Percentiles rank a stretch among this genome's conserved stretches.
Evolutionary conservation across 2,797 vertebrate species (phyloP).

Genomic region (Malacoctenus gilli): DNA sequence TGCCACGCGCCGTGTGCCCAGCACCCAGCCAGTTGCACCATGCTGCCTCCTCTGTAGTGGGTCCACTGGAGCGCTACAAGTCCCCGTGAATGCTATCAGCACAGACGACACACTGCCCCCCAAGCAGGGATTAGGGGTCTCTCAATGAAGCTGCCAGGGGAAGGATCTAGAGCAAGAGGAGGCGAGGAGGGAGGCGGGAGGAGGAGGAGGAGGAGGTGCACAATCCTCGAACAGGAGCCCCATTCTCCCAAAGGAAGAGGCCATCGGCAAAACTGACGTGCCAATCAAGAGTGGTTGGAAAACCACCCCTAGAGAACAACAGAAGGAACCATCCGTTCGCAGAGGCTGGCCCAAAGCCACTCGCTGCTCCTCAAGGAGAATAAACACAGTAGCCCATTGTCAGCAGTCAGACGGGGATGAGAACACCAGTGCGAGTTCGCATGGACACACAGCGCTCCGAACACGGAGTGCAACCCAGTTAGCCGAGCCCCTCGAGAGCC

Average conservation of each 20-base stretch:
- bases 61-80: slow-evolving; percentile 73
- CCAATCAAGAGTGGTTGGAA: slow-evolving; percentile 64
- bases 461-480: slow-evolving; percentile 27
- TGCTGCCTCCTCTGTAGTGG: slow-evolving; percentile 69
- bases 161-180: slow-evolving; percentile 67
- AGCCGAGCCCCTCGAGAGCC: slow-evolving; percentile 24
- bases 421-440: slow-evolving; percentile 62
- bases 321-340: slow-evolving; percentile 59
- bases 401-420: slow-evolving; percentile 36
- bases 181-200: slow-evolving; percentile 40
- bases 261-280: slow-evolving; percentile 68
- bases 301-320: slow-evolving; percentile 62
- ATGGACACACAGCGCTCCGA: slow-evolving; percentile 36
- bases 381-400: slow-evolving; percentile 68
- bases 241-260: slow-evolving; percentile 70
- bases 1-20: slow-evolving; percentile 68
- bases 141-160: slow-evolving; percentile 75
- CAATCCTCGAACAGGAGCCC: slow-evolving; percentile 65
- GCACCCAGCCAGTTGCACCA: slow-evolving; percentile 71
- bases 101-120: slow-evolving; percentile 78
- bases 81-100: slow-evolving; percentile 82
- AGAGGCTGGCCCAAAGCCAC: slow-evolving; percentile 61
- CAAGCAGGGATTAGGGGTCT: slow-evolving; percentile 79
- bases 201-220: slow-evolving; percentile 68
- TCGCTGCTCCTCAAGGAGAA: slow-evolving; percentile 57